Evolutionary conservation across 2,113 vertebrate species (phyloP), one percentile per base, ranked within the genome.

Genomic region (Herpetotheres cachinnans): DNA sequence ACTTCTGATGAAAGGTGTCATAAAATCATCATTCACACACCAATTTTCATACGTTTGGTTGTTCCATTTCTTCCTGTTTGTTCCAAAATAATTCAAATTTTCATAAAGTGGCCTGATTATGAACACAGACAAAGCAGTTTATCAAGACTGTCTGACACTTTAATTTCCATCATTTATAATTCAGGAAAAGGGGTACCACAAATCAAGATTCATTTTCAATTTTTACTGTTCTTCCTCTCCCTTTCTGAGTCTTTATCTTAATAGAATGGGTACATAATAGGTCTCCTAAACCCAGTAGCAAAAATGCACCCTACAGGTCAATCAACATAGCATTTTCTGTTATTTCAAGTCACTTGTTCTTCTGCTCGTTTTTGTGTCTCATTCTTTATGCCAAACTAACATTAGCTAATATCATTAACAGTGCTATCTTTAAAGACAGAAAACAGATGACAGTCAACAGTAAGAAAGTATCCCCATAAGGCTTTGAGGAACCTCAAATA

Each of bases 191-290:
- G 24, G 13, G 27, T 79, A 91, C 44, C 27, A 65, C 80, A 95
- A 89, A 94, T 82, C 79, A 96, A 82, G 44, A 54, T 95, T 90
- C 4, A 34, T 86, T 97, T 96, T 86, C 49, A 80, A 25, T 86
- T 96, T 95, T 91, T 62, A 89, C 56, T 92, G 67, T 65, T 92
- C 62, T 96, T 93, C 63, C 54, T 91, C 86, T 94, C 25, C 56
- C 36, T 86, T 90, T 61, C 59, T 50, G 80, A 74, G 42, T 66
- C 87, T 78, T 94, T 73, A n/a, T 78, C n/a, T 82, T 93, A 95
- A 71, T 56, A 95, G 90, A 95, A 97, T 67, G 40, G 18, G 82
- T n/a, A 86, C 26, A 50, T 46, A 61, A 40, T 19, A 92, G 69
- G 49, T n/a, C 61, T 79, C 40, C 16, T 94, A 83, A 92, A 76